phyloP scores from a whole-genome alignment of 2,888 invertebrate genomes.

The Sesamia inferens region DNA sequence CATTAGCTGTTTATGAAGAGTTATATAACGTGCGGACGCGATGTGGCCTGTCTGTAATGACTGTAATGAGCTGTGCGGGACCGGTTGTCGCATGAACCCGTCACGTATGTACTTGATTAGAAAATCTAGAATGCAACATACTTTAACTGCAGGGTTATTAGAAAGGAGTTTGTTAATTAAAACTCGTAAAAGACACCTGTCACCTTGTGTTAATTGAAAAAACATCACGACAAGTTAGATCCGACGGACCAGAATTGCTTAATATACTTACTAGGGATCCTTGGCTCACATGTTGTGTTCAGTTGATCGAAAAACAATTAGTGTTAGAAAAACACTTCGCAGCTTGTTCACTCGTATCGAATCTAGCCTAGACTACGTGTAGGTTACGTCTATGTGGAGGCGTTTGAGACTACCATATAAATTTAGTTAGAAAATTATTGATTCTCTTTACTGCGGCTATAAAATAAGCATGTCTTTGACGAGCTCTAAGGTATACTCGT shows the following conservation, averaged over 20 bases:
- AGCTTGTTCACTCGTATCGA: constrained; percentile 11
- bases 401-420: constrained; percentile 2
- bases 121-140: constrained; percentile 39
- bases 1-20: constrained; percentile 39
- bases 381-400: constrained; percentile 6
- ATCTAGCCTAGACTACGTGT: constrained; percentile 36
- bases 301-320: background rate
- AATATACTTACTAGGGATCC: background rate
- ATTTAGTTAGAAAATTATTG: constrained; percentile 11
- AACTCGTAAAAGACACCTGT: background rate
- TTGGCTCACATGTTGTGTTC: background rate
- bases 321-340: background rate
- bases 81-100: constrained; percentile 48
- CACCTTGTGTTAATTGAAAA: background rate
- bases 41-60: constrained; percentile 34
- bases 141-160: constrained; percentile 8
- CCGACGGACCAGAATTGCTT: background rate
- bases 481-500: constrained; percentile 18
- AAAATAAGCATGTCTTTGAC: constrained; percentile 15
- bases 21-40: constrained; percentile 42
- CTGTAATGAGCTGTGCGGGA: constrained; percentile 30
- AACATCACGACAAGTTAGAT: background rate
- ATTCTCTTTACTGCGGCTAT: constrained; percentile 14
- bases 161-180: constrained; percentile 6
- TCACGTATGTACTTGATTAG: constrained; percentile 42